Evolutionary conservation across 2,113 vertebrate species (phyloP), one percentile per base, ranked within the genome.

Genomic region (Sprattus sprattus): DNA sequence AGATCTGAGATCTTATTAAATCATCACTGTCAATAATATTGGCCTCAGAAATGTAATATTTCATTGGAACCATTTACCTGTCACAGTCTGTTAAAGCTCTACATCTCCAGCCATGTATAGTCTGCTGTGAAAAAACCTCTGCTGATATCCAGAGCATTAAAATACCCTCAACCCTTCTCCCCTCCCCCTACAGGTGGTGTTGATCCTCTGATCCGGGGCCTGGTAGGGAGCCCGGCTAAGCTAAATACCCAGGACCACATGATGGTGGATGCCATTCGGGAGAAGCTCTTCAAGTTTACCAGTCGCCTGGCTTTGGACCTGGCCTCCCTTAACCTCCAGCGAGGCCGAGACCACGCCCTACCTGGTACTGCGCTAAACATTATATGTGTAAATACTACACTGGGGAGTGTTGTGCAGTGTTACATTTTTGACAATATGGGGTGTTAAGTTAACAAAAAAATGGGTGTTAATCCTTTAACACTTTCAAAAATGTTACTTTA

Each of bases 261-360:
- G 93, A 0, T 97, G 25, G 95, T 97, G 86, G 83, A 95, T 0
- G 96, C 96, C 32, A 88, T 99, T 52, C 91, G 95, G 86, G 96
- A 99, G 3, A 87, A 1, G 60, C 91, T 99, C 2, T 98, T 97
- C 54, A 60, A 88, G 88, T 95, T 95, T 22, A 91, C 93, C 60
- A 9, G 22, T 28, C 85, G 90, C 2, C 10, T 95, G 57, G 91
- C 95, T 0, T 88, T 96, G 87, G 96, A 97, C 85, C 90, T 99
- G 20, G 92, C 93, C 0, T 84, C 95, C 0, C 92, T 98, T n/a
- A 97, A 97, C 92, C 95, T 97, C 95, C 94, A 96, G 60, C 90
- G 94, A 0, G 83, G 94, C 82, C 92, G 96, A 5, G 97, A 98
- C 2, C 96, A 97, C 0, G 96, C 94, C 81, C 90, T 99, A 2